Conservation (phyloP, 2,113 vertebrate genomes). For the Herpailurus yagouaroundi region DNA sequence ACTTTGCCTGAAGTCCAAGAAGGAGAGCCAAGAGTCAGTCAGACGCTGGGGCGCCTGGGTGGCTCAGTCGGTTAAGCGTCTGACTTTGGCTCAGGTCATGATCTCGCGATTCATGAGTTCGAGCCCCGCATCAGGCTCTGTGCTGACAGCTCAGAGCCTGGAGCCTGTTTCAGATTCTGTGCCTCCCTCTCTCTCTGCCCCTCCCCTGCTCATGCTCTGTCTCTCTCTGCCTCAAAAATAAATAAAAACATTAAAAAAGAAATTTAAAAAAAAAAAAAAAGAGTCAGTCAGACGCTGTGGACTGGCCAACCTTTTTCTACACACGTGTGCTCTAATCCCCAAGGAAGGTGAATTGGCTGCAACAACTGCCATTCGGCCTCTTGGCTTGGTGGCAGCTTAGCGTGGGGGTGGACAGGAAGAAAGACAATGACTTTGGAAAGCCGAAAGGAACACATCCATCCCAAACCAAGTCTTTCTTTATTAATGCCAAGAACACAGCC, state of each 20-base stretch:
- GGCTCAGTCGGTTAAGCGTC: no score
- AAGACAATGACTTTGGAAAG: slow-evolving; percentile 9
- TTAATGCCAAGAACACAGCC: slow-evolving; percentile 3
- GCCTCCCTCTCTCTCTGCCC: no score
- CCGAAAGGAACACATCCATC: neutral
- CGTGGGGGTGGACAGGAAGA: neutral
- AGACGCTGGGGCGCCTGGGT: no score
- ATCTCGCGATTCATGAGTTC: no score
- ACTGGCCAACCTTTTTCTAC: neutral
- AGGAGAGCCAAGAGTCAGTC: neutral
- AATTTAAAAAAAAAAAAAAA: no score
- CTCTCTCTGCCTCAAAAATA: no score
- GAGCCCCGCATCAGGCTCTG: no score
- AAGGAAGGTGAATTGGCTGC: neutral
- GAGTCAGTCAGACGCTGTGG: neutral
- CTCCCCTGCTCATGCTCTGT: no score
- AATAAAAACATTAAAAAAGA: no score
- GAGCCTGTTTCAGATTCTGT: no score
- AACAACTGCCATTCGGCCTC: neutral
- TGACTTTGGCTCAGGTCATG: no score
- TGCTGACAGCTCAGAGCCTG: no score
- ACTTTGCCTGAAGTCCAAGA: slow-evolving; percentile 23
- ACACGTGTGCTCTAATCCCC: neutral
- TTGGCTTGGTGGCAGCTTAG: neutral
- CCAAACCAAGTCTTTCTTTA: slow-evolving; percentile 33